Evolutionary conservation across 2,797 vertebrate species (phyloP).

Genomic region (Thaleichthys pacificus): DNA sequence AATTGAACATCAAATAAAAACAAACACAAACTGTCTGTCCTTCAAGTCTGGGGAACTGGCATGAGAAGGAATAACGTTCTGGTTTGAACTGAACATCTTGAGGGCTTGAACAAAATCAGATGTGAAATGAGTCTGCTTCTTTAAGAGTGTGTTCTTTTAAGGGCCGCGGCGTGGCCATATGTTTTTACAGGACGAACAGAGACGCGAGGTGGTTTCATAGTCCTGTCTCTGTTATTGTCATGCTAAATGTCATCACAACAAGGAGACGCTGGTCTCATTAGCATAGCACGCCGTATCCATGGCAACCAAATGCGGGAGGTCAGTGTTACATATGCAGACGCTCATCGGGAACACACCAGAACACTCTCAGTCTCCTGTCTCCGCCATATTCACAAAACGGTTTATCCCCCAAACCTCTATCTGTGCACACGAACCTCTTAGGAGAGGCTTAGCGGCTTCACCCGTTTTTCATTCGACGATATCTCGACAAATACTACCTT

Average conservation of each 20-base stretch:
- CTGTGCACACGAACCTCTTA: neutral
- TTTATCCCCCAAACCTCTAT: neutral
- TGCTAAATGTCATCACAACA: slow-evolving; percentile 30
- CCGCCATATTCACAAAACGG: too few relatives aligned
- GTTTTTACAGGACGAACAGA: slow-evolving; percentile 5
- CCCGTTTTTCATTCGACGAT: too few relatives aligned
- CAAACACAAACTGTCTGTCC: neutral
- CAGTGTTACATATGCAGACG: slow-evolving; percentile 23
- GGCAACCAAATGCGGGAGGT: slow-evolving; percentile 28
- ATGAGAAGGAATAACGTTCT: slow-evolving; percentile 5
- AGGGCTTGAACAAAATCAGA: slow-evolving; percentile 8
- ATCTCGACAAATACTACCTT: too few relatives aligned
- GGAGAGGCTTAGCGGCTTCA: too few relatives aligned
- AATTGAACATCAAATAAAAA: neutral
- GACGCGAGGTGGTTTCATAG: neutral
- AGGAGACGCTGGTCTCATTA: slow-evolving; percentile 29
- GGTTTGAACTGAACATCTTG: slow-evolving; percentile 13
- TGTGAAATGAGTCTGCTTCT: slow-evolving; percentile 6
- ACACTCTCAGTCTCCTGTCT: neutral
- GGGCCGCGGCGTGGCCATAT: neutral
- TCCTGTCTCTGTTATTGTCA: slow-evolving; percentile 32
- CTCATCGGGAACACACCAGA: slow-evolving; percentile 14
- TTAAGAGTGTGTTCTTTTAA: neutral
- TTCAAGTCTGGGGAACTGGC: slow-evolving; percentile 1
- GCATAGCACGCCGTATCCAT: slow-evolving; percentile 42